These are phyloP conservation scores for Meteorus sp. DNA, from an alignment of 1,140 invertebrate species.

Conservation along the genomic window DNA sequence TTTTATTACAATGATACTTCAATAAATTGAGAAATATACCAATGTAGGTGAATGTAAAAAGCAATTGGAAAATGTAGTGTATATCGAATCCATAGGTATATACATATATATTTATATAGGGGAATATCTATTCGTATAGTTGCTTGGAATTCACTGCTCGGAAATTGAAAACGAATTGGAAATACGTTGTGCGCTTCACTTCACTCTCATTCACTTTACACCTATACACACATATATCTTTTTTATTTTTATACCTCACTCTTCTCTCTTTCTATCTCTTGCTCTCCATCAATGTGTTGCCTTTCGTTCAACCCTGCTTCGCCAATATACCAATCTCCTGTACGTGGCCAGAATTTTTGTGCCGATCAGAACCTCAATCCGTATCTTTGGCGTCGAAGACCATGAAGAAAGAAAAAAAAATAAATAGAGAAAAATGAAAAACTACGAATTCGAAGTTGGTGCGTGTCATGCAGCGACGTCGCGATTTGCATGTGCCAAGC, in stretches of 20 bases:
- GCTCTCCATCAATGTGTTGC: neutral
- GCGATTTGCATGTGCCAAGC: no score
- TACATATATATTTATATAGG: no score
- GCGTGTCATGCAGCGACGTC: no score
- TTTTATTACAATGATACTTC: no score
- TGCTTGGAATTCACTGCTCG: slow-evolving; percentile 18
- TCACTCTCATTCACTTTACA: slow-evolving; percentile 18
- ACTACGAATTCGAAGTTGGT: no score
- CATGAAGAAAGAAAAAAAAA: neutral
- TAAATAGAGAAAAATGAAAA: neutral
- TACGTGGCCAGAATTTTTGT: slow-evolving; percentile 21
- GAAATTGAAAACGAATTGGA: slow-evolving; percentile 26
- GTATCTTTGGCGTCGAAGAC: neutral
- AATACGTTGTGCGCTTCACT: slow-evolving; percentile 18
- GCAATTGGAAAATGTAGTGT: no score
- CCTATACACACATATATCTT: no score
- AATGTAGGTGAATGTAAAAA: no score
- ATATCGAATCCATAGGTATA: no score
- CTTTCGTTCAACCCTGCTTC: slow-evolving; percentile 10
- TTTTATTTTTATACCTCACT: no score
- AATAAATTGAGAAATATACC: no score
- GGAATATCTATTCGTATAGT: slow-evolving; percentile 15
- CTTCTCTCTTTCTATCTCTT: slow-evolving; percentile 1
- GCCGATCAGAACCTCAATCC: slow-evolving; percentile 9
- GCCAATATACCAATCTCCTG: neutral